These are phyloP conservation scores for Drosophila niveifrons DNA, from an alignment of 2,888 invertebrate genomes.

Conservation along the genomic window DNA sequence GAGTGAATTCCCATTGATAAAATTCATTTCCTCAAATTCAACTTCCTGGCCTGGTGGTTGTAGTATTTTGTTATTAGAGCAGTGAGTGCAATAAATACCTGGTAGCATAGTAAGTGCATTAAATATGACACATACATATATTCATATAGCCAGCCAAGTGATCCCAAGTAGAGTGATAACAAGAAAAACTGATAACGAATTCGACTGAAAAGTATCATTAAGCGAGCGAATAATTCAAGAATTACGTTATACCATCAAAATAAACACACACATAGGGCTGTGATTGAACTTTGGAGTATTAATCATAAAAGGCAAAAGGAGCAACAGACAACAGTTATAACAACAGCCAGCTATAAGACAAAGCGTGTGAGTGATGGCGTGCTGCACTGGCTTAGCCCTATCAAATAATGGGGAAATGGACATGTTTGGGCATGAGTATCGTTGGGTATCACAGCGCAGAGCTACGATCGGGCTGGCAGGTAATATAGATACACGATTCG, in stretches of 20 bases:
- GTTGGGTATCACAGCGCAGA: slow-evolving; percentile 16
- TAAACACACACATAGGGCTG: slow-evolving; percentile 38
- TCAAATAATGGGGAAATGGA: slow-evolving; percentile 1
- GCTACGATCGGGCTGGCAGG: slow-evolving; percentile 17
- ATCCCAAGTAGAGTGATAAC: slow-evolving; percentile 5
- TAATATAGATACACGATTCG: slow-evolving; percentile 46
- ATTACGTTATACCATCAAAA: slow-evolving; percentile 65
- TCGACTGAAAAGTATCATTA: slow-evolving; percentile 53
- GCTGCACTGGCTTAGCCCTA: slow-evolving; percentile 18
- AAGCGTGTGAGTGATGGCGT: slow-evolving; percentile 28
- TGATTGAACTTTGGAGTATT: slow-evolving; percentile 70
- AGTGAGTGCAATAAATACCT: slow-evolving; percentile 52
- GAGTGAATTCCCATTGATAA: slow-evolving; percentile 46
- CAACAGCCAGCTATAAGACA: slow-evolving; percentile 9
- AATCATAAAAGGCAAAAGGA: slow-evolving; percentile 49
- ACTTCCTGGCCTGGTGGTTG: slow-evolving; percentile 36
- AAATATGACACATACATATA: slow-evolving; percentile 45
- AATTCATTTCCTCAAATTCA: slow-evolving; percentile 33
- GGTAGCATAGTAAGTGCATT: slow-evolving; percentile 28
- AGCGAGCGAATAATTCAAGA: slow-evolving; percentile 31
- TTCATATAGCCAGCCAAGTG: slow-evolving; percentile 2
- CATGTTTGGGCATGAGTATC: background rate
- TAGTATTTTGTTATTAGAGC: slow-evolving; percentile 24
- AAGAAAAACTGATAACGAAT: slow-evolving; percentile 43
- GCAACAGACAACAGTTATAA: background rate